Conservation (phyloP, 2,888 invertebrate genomes). For the Mamestra brassicae region DNA sequence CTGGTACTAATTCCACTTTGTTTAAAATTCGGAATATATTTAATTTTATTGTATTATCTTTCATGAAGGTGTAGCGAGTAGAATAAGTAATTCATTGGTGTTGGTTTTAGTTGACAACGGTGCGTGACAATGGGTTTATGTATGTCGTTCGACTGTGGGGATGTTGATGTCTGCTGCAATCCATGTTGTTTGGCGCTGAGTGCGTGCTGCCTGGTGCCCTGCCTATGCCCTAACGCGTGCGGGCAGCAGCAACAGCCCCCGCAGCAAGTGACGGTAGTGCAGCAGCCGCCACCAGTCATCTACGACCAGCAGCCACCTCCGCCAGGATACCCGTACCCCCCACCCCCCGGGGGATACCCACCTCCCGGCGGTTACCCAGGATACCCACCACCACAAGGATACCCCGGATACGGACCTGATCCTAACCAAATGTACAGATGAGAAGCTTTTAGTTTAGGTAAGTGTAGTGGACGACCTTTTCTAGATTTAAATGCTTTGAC, state of each 20-base stretch:
- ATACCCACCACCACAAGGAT: conserved; percentile 69
- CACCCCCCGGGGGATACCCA: conserved; percentile 70
- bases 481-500: conserved; percentile 4
- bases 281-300: conserved; percentile 81
- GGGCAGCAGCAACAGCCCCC: conserved; percentile 83
- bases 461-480: conserved; percentile 77
- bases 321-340: conserved; percentile 76
- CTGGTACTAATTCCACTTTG: conserved; percentile 55
- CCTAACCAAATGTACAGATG: conserved; percentile 77
- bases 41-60: conserved; percentile 14
- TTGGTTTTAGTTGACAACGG: conserved; percentile 78
- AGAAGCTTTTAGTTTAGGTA: conserved; percentile 73
- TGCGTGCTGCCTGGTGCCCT: conserved; percentile 86
- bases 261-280: conserved; percentile 80
- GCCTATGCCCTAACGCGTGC: conserved; percentile 87
- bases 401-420: conserved; percentile 69
- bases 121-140: conserved; percentile 84
- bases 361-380: conserved; percentile 70
- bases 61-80: conserved; percentile 15
- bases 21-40: conserved; percentile 56
- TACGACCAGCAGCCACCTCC: conserved; percentile 78
- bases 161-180: conserved; percentile 84
- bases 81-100: conserved; percentile 52
- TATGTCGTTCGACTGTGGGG: conserved; percentile 85
- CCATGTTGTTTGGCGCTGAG: conserved; percentile 86